A percentile compares a stretch with the other conserved stretches of the same genome.
phyloP scores from a whole-genome alignment of 2,797 vertebrate species.

The Acanthis flammea region DNA sequence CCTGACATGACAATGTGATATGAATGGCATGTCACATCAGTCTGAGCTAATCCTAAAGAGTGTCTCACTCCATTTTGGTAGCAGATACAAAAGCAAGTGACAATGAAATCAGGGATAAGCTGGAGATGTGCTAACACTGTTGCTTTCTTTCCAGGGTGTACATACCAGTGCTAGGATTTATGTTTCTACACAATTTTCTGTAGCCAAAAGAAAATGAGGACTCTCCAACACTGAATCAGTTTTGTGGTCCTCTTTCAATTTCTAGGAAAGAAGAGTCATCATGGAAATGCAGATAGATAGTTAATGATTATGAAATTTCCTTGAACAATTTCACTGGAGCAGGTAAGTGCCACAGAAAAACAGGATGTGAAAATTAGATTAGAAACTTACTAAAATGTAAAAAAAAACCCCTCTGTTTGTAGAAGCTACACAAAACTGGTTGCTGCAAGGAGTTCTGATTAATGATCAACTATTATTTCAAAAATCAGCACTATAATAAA shows the following conservation, averaged over 20 bases:
- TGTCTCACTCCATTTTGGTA: neutral
- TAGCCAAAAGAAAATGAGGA: neutral
- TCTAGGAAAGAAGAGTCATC: neutral
- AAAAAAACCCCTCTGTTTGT: neutral
- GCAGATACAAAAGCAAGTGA: neutral
- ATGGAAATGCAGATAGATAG: neutral
- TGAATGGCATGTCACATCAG: neutral
- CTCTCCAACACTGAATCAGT: neutral
- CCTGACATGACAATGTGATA: neutral
- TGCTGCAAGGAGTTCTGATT: neutral
- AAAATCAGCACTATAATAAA: neutral
- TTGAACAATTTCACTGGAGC: neutral
- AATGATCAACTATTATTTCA: neutral
- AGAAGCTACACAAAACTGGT: neutral
- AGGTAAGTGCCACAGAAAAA: neutral
- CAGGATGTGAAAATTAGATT: conserved; percentile 38
- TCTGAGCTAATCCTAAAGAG: neutral
- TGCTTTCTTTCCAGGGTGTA: neutral
- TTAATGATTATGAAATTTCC: conserved; percentile 12
- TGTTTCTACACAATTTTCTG: neutral
- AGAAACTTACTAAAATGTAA: neutral
- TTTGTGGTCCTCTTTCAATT: neutral
- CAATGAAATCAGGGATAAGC: neutral
- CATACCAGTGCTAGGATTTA: neutral
- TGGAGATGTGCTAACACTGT: too few relatives aligned